Conservation (phyloP, 2,888 invertebrate genomes). For the Heliconius aoede region DNA sequence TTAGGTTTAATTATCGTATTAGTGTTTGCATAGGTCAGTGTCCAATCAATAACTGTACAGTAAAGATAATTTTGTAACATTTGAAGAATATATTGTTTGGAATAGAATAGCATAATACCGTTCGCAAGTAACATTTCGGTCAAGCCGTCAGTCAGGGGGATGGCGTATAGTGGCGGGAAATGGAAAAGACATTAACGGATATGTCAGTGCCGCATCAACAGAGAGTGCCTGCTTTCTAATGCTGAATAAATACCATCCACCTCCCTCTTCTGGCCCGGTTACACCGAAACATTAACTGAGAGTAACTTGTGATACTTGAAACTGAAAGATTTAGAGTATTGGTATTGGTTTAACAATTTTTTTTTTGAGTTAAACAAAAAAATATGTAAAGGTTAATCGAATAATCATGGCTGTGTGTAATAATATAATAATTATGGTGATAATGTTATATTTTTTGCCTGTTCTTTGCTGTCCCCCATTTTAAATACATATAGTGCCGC, state of each 20-base stretch:
- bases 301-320: background rate
- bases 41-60: background rate
- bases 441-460: background rate
- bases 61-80: background rate
- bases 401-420: background rate
- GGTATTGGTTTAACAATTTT: too few relatives aligned
- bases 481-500: too few relatives aligned
- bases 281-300: constrained; percentile 49
- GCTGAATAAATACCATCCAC: constrained; percentile 80
- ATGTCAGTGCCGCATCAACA: constrained; percentile 81
- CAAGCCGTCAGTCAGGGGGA: constrained; percentile 63
- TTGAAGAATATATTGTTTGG: constrained; percentile 21
- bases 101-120: constrained; percentile 39
- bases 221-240: constrained; percentile 80
- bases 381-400: too few relatives aligned
- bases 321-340: background rate
- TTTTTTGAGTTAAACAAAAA: too few relatives aligned
- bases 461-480: background rate
- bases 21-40: background rate
- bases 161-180: constrained; percentile 72
- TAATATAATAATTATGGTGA: too few relatives aligned
- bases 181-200: constrained; percentile 84
- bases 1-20: background rate
- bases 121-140: constrained; percentile 62
- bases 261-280: constrained; percentile 62